Percentiles rank a stretch among this genome's conserved stretches.
These are phyloP conservation scores for Imbricaverruca yamaguchii DNA, from an alignment of 2,888 invertebrate genomes.

Conservation along the genomic window DNA sequence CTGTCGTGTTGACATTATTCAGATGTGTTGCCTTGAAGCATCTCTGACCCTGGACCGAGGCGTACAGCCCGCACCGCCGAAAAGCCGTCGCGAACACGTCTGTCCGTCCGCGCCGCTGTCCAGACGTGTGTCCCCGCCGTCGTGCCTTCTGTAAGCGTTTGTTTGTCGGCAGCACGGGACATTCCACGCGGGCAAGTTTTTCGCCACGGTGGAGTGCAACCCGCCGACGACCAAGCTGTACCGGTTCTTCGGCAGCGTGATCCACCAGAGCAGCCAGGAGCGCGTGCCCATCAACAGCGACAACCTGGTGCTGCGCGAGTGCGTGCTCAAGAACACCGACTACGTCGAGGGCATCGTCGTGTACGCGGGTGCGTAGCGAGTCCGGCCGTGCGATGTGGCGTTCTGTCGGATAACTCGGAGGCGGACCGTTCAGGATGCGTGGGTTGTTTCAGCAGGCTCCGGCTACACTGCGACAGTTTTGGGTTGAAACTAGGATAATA, in stretches of 20 bases:
- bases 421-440: neutral
- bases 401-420: no score
- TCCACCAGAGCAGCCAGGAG: constrained; percentile 65
- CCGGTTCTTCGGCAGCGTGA: constrained; percentile 80
- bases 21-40: no score
- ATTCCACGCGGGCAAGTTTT: constrained; percentile 72
- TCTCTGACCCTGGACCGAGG: no score
- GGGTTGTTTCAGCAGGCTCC: neutral
- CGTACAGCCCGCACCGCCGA: no score
- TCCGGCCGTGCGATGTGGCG: no score
- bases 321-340: constrained; percentile 91
- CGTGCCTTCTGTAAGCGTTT: no score
- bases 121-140: no score
- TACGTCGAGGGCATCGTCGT: constrained; percentile 93
- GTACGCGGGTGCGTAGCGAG: constrained; percentile 61
- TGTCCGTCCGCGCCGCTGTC: no score
- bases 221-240: constrained; percentile 93
- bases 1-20: no score
- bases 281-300: constrained; percentile 77
- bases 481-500: no score
- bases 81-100: no score
- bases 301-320: constrained; percentile 85
- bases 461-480: no score
- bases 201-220: constrained; percentile 81
- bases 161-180: constrained; percentile 51